Base-by-base conservation (phyloP, 1,140 invertebrate species). In the Neodiprion virginianus region DNA sequence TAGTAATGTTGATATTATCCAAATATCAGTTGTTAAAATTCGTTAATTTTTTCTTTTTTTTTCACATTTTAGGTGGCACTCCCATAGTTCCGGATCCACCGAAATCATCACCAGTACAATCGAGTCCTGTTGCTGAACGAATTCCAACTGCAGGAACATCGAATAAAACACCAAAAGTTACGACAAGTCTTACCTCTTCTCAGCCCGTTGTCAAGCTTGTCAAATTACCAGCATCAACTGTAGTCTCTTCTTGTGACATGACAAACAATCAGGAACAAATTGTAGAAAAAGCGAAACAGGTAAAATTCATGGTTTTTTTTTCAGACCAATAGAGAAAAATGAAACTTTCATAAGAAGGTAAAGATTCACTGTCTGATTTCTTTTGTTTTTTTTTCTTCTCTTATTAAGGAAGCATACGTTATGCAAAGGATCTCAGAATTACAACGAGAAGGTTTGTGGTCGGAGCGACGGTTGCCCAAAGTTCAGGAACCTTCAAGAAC, bases 381-480 rank as follows among this genome's bases (percentile, higher is more conserved):
- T 72, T 68, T 71, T 74, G 73, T 50, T 66, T 68, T 50, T 65
- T 53, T 50, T 75, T 78, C 66, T 21, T 77, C 75, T 76, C 12
- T 67, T 74, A 75, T 78, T 67, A 72, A 90, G 90, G 97, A 99
- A 90, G 97, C 97, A 12, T 94, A 96, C 88, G 96, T 99, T 49
- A 94, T 98, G 90, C 95, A 97, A 84, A 92, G 97, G 83, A 95
- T 99, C 80, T 91, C 93, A 28, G 96, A 98, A 89, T 89, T 95
- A 81, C 96, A 94, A 87, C 94, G 92, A 79, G 95, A 98, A 82
- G 97, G 98, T 47, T 89, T 99, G 79, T 99, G 97, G 98, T 94
- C 96, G 67, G 95, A 97, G 83, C 93, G 95, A 85, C 91, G 97
- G 77, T 89, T 99, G 83, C 97, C 97, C 4, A 98, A 98, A 90